Base-by-base conservation (phyloP, 2,797 vertebrate species). In the Pantherophis vulpinus region DNA sequence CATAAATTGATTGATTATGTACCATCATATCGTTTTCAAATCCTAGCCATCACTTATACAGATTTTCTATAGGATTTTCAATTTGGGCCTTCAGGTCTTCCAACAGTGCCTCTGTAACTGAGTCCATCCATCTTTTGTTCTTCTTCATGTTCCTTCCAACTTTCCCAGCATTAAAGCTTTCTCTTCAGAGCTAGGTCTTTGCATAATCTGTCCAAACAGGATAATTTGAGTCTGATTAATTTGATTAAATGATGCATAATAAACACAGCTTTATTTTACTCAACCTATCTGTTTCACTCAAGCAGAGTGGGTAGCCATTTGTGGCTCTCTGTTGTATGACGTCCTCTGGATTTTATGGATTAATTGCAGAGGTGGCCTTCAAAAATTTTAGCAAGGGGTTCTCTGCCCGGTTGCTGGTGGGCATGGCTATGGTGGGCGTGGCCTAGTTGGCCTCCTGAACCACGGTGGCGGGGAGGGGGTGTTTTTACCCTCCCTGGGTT, bases 381-480 rank as follows among this genome's bases (percentile, higher is more conserved):
- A 54, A 54, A 54, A 54, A 54, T 1, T 54, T 54, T 54, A 54
- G 51, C 51, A 54, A 54, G 51, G 1, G 51, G 51, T 54, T 54
- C 51, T 54, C 51, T 54, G 51, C 51, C 51, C 51, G 9, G 51
- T 54, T 54, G 51, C 51, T 54, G 8, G 51, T 54, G 51, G 8
- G 51, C 8, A 2, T 54, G 51, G 51, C 51, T 9, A 54, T 54
- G 1, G 9, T 54, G 9, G 51, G 9, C 9, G 0, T 54, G 51
- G 51, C 51, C 51, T 54, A 54, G 51, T 54, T 54, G 51, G 51
- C 51, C 51, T 54, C 51, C 51, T 10, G 51, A 9, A 10, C 51
- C 51, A 54, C 1, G 51, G 51, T 0, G 0, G 1, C 0, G 6
- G 47, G 47, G 47, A 0, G 47, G 47, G 1, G 47, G 7, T 7